Evolutionary conservation across 2,888 invertebrate genomes (phyloP).

Genomic region (Chalcis sispes): DNA sequence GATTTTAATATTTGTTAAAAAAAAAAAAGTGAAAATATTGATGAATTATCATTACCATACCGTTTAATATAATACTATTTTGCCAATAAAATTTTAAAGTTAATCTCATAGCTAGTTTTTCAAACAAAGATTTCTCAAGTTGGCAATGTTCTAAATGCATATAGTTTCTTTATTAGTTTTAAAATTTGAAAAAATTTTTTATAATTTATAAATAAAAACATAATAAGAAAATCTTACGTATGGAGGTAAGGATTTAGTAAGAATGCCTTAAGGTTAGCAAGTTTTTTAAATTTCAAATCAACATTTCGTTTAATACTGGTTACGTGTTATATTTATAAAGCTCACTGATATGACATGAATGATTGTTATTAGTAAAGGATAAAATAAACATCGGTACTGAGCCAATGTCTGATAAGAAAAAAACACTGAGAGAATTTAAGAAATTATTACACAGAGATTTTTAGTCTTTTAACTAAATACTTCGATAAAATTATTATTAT

Average conservation of each 20-base stretch:
- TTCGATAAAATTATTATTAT: slow-evolving; percentile 30
- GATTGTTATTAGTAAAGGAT: slow-evolving; percentile 45
- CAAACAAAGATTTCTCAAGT: no score
- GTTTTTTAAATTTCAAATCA: slow-evolving; percentile 25
- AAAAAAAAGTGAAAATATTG: no score
- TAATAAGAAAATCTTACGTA: not conserved
- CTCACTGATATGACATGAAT: slow-evolving; percentile 29
- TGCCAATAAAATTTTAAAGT: not conserved
- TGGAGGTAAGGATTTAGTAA: slow-evolving; percentile 36
- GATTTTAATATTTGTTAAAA: no score
- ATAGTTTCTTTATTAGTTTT: not conserved
- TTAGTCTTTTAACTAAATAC: slow-evolving; percentile 37
- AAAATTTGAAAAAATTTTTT: not conserved
- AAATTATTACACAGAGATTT: slow-evolving; percentile 6
- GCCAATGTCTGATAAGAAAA: slow-evolving; percentile 38
- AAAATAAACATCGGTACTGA: slow-evolving; percentile 43
- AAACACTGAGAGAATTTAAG: slow-evolving; percentile 55
- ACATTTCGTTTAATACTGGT: slow-evolving; percentile 18
- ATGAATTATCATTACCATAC: no score
- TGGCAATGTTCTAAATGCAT: not conserved
- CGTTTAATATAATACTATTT: not conserved
- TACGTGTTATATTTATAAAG: slow-evolving; percentile 39
- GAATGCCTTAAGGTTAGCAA: slow-evolving; percentile 9
- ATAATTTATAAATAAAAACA: not conserved
- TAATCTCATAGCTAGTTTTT: not conserved